A percentile compares a stretch with the other conserved stretches of the same genome.
phyloP scores from a whole-genome alignment of 2,888 invertebrate species.

The Ophraella communa region DNA sequence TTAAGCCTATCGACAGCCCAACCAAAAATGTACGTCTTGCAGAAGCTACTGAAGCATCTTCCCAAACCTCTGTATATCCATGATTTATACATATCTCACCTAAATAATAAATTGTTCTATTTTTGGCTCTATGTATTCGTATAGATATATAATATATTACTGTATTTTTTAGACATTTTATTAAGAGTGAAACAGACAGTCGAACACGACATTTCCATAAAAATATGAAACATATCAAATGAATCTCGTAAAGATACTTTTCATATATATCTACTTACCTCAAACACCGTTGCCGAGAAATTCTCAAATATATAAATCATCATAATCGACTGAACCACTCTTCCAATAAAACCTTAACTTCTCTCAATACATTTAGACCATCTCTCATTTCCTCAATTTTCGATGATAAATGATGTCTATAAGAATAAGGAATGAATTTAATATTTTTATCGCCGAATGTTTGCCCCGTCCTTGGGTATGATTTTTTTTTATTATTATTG shows the following conservation, averaged over 20 bases:
- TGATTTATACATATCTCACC: no score
- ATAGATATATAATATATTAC: no score
- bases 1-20: no score
- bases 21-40: no score
- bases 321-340: constrained; percentile 29
- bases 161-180: no score
- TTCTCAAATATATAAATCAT: constrained; percentile 25
- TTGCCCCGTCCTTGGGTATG: neutral
- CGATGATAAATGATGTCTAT: constrained; percentile 31
- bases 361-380: constrained; percentile 26
- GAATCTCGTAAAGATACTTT: neutral
- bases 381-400: constrained; percentile 29
- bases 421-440: constrained; percentile 32
- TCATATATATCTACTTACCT: constrained; percentile 2
- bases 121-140: no score
- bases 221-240: neutral
- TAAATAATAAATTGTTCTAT: no score
- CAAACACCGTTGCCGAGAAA: constrained; percentile 6
- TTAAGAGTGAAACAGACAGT: no score
- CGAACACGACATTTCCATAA: neutral
- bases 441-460: constrained; percentile 27
- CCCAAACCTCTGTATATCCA: no score
- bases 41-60: no score
- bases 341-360: constrained; percentile 30
- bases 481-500: neutral